phyloP scores from a whole-genome alignment of 64 coral and sea anemone species.

The Pachyseris speciosa region DNA sequence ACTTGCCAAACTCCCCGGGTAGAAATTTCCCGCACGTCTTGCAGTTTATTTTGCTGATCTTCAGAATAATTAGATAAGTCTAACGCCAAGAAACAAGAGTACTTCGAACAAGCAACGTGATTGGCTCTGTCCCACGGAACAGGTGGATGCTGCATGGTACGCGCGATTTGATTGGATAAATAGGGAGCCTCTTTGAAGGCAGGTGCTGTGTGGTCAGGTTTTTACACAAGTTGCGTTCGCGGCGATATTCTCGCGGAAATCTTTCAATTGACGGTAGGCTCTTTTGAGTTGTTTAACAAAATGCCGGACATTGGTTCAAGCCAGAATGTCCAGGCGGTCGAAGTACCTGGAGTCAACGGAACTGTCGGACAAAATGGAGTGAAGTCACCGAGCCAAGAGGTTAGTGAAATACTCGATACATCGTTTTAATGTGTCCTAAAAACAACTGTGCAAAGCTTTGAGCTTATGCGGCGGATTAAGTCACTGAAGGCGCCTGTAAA shows the following conservation, averaged over 20 bases:
- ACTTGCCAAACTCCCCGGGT: background rate
- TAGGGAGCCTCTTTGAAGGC: background rate
- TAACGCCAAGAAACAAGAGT: background rate
- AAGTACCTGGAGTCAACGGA: background rate
- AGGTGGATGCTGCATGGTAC: conserved; percentile 21
- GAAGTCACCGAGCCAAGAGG: background rate
- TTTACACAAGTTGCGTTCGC: background rate
- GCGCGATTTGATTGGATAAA: background rate
- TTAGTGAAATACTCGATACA: background rate
- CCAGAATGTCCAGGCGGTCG: background rate
- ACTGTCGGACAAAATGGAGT: background rate
- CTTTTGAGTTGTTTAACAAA: conserved; percentile 30
- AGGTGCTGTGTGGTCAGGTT: background rate
- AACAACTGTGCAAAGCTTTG: background rate
- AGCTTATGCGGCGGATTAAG: background rate
- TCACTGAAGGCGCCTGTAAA: no score
- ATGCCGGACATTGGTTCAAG: conserved; percentile 43
- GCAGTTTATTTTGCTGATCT: background rate
- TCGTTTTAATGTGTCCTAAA: background rate
- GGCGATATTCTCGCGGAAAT: background rate
- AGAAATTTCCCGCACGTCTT: background rate
- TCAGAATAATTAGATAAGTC: background rate
- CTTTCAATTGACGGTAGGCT: background rate
- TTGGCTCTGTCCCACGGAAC: background rate
- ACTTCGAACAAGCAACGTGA: background rate